Evolutionary conservation across 2,888 invertebrate species (phyloP).

Genomic region (Dasypolia templi): DNA sequence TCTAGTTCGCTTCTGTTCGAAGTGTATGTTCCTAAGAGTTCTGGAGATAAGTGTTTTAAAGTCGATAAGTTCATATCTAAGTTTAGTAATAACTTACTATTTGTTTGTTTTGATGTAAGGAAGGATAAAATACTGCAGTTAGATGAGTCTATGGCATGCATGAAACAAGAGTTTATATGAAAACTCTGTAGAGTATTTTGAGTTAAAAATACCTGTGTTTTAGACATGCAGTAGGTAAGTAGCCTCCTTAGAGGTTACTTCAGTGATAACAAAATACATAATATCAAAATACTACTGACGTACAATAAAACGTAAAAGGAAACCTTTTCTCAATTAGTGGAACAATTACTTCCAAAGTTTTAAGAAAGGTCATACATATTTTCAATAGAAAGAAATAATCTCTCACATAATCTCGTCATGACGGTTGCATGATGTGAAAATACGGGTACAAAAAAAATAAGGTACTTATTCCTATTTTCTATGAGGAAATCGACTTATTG

Average conservation of each 20-base stretch:
- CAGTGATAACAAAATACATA: too few relatives aligned
- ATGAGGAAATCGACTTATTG: constrained; percentile 42
- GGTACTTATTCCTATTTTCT: constrained; percentile 27
- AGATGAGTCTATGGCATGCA: too few relatives aligned
- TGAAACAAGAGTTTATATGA: too few relatives aligned
- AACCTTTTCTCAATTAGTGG: not conserved
- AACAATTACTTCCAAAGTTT: not conserved
- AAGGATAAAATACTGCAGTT: not conserved
- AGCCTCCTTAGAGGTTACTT: too few relatives aligned
- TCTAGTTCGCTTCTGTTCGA: not conserved
- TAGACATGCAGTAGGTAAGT: not conserved
- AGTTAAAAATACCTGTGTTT: too few relatives aligned
- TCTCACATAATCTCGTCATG: not conserved
- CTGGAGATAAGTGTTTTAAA: not conserved
- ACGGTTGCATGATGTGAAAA: not conserved
- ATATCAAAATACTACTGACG: not conserved
- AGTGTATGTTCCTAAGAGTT: not conserved
- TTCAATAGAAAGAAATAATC: not conserved
- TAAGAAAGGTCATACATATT: not conserved
- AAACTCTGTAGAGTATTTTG: too few relatives aligned
- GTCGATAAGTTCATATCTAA: constrained; percentile 2
- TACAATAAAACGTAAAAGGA: not conserved
- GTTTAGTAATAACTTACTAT: constrained; percentile 1
- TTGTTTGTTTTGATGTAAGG: not conserved
- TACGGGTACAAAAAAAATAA: too few relatives aligned